Evolutionary conservation across 2,113 vertebrate genomes (phyloP).

Genomic region (Heloderma charlesbogerti): DNA sequence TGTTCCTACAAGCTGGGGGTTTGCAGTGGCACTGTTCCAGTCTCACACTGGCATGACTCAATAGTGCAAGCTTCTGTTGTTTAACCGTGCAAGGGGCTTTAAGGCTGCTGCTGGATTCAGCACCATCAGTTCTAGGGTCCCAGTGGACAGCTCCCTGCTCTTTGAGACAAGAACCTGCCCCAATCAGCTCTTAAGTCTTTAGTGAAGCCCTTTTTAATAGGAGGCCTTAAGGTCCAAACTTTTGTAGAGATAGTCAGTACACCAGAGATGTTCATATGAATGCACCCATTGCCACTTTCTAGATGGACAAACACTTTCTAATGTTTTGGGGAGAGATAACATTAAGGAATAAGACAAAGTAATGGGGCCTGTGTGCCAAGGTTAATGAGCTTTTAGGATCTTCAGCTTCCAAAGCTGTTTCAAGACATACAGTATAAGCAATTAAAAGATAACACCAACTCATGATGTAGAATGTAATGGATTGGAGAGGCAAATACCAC

Average conservation of each 20-base stretch:
- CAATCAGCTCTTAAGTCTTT: background rate
- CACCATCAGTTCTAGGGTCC: background rate
- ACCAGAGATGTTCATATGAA: background rate
- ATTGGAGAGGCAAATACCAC: background rate
- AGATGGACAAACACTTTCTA: too few relatives aligned
- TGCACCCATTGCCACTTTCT: background rate
- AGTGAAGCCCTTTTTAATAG: background rate
- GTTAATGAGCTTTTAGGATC: background rate
- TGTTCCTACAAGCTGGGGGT: background rate
- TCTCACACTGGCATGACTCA: background rate
- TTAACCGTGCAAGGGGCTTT: background rate
- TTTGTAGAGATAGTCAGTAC: background rate
- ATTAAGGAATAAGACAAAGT: background rate
- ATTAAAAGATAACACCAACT: background rate
- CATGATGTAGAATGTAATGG: background rate
- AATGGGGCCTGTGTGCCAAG: background rate
- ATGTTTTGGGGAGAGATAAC: background rate
- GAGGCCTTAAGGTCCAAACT: background rate
- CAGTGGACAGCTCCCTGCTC: constrained; percentile 14
- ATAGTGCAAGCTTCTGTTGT: background rate
- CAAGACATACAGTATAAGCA: background rate
- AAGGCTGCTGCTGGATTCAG: background rate
- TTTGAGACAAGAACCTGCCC: background rate
- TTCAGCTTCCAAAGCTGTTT: background rate
- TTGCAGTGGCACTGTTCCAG: background rate